phyloP scores from a whole-genome alignment of 2,888 invertebrate species.

The Plebejus melissa region DNA sequence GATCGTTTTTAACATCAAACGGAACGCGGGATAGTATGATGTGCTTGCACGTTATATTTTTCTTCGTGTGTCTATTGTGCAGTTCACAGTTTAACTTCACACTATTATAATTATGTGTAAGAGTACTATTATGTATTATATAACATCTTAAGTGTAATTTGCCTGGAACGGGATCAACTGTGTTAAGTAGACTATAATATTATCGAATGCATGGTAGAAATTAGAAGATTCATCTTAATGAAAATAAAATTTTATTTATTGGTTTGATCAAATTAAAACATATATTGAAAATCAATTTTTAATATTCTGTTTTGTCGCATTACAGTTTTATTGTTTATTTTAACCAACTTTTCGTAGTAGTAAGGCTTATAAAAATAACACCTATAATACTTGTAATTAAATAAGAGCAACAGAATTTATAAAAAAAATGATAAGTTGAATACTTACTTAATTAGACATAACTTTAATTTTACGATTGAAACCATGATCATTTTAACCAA shows the following conservation, averaged over 20 bases:
- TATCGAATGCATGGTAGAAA: slow-evolving; percentile 30
- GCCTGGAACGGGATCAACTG: slow-evolving; percentile 77
- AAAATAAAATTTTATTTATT: not conserved
- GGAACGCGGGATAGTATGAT: too few relatives aligned
- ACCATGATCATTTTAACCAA: not conserved
- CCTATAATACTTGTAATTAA: not conserved
- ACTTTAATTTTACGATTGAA: not conserved
- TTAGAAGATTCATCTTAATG: not conserved
- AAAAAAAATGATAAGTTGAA: not conserved
- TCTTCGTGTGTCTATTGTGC: not conserved
- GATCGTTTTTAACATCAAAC: too few relatives aligned
- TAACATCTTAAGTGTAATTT: slow-evolving; percentile 55
- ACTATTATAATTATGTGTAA: slow-evolving; percentile 14
- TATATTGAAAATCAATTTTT: not conserved
- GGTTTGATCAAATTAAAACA: not conserved
- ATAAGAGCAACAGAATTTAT: slow-evolving; percentile 3
- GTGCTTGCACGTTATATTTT: too few relatives aligned
- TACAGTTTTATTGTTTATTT: not conserved
- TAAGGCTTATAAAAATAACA: slow-evolving; percentile 5
- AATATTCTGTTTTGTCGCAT: not conserved
- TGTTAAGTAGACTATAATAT: slow-evolving; percentile 61
- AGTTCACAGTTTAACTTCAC: slow-evolving; percentile 21
- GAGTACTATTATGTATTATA: slow-evolving; percentile 33
- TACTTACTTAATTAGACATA: not conserved
- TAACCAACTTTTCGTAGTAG: not conserved